Conservation (phyloP, 2,888 invertebrate genomes). For the Drosophila imparisetae region DNA sequence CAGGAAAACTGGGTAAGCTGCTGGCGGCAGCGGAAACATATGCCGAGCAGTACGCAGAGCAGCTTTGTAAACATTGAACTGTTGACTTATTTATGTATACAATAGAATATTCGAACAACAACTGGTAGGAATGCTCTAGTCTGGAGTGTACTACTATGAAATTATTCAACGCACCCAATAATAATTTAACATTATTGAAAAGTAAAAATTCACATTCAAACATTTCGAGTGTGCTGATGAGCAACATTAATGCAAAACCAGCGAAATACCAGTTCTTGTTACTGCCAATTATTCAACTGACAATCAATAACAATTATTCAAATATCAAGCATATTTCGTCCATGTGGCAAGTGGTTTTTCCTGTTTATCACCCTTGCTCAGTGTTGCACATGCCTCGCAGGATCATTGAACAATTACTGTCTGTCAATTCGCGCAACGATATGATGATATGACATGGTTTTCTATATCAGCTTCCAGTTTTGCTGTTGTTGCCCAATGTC, state of each 20-base stretch:
- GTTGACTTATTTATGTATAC: slow-evolving; percentile 1
- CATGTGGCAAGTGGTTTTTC: not conserved
- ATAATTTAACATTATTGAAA: not conserved
- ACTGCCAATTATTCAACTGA: not conserved
- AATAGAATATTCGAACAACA: not conserved
- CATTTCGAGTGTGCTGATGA: not conserved
- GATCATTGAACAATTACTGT: not conserved
- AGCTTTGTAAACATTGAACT: slow-evolving; percentile 22
- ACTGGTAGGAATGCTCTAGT: not conserved
- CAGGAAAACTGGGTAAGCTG: not conserved
- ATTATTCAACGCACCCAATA: not conserved
- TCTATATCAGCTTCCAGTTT: not conserved
- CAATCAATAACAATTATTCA: not conserved
- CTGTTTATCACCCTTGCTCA: not conserved
- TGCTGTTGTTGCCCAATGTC: not conserved
- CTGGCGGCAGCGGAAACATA: not conserved
- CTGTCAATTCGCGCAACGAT: not conserved
- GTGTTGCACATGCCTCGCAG: not conserved
- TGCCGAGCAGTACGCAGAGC: not conserved
- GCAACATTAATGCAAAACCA: not conserved
- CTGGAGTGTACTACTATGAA: not conserved
- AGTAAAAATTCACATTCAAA: not conserved
- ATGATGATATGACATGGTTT: not conserved
- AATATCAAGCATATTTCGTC: not conserved
- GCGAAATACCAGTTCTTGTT: not conserved